These are phyloP conservation scores for Osmerus eperlanus DNA, from an alignment of 2,113 vertebrate species.

Conservation along the genomic window DNA sequence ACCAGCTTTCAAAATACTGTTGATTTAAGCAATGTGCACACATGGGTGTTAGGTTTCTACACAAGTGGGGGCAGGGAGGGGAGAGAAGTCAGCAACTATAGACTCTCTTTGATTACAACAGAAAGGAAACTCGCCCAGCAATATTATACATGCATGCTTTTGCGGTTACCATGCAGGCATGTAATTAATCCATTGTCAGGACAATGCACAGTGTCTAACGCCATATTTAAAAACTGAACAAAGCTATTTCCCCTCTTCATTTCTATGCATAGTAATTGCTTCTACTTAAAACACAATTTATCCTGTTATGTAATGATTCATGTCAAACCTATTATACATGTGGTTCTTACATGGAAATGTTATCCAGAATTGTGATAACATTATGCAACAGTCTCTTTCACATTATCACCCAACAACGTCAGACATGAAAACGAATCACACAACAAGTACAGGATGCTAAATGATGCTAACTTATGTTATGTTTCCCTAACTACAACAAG, in stretches of 20 bases:
- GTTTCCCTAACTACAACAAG: neutral
- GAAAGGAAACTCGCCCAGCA: conserved; percentile 34
- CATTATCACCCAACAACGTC: neutral
- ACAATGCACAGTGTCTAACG: neutral
- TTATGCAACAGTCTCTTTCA: neutral
- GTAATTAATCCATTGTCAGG: neutral
- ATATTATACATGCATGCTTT: conserved; percentile 32
- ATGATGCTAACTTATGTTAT: neutral
- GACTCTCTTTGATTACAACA: conserved; percentile 15
- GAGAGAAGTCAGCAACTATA: conserved; percentile 36
- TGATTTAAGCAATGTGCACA: conserved; percentile 62
- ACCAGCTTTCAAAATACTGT: conserved; percentile 65
- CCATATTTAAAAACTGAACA: neutral
- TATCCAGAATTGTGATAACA: neutral
- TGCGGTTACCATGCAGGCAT: neutral
- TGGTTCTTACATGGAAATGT: neutral
- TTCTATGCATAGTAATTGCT: neutral
- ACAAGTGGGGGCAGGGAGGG: conserved; percentile 24
- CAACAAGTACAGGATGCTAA: neutral
- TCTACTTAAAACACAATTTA: neutral
- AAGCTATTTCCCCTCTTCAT: neutral
- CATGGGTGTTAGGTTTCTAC: conserved; percentile 53
- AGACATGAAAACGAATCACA: neutral
- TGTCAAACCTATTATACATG: neutral
- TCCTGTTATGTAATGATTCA: neutral